phyloP scores from a whole-genome alignment of 2,797 vertebrate genomes.

The Lacerta viridis region DNA sequence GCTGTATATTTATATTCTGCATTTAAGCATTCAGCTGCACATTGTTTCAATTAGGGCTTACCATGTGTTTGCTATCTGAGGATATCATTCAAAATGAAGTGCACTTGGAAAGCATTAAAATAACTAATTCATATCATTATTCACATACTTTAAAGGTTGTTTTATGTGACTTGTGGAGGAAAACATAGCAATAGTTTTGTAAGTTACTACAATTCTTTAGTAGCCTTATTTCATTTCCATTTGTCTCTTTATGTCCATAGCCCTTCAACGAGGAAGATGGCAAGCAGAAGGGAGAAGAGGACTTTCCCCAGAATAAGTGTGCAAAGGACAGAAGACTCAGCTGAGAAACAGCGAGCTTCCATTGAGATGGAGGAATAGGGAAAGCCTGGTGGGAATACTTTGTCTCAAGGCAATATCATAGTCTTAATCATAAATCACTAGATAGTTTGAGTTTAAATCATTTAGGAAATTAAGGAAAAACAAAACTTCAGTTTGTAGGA shows the following conservation, averaged over 20 bases:
- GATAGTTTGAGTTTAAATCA: not conserved
- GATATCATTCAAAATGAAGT: slow-evolving; percentile 82
- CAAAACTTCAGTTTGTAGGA: not conserved
- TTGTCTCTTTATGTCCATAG: not conserved
- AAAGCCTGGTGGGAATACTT: not conserved
- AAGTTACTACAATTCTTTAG: slow-evolving; percentile 73
- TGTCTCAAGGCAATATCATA: not conserved
- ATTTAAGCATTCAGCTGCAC: slow-evolving; percentile 79
- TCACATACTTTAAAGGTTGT: slow-evolving; percentile 80
- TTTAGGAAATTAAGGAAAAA: not conserved
- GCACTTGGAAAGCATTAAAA: slow-evolving; percentile 87
- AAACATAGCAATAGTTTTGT: slow-evolving; percentile 75
- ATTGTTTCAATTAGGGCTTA: slow-evolving; percentile 85
- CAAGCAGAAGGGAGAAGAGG: not conserved
- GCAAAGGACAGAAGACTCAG: not conserved
- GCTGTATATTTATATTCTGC: slow-evolving; percentile 86
- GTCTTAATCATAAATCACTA: not conserved
- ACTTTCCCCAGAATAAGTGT: not conserved
- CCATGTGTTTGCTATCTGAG: slow-evolving; percentile 82
- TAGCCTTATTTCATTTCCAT: slow-evolving; percentile 50
- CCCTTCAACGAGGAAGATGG: not conserved
- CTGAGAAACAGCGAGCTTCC: not conserved
- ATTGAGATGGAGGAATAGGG: not conserved
- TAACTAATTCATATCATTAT: slow-evolving; percentile 85
- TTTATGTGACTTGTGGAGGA: slow-evolving; percentile 71